Evolutionary conservation across 2,113 vertebrate species (phyloP).

Genomic region (Rhombomys opimus): DNA sequence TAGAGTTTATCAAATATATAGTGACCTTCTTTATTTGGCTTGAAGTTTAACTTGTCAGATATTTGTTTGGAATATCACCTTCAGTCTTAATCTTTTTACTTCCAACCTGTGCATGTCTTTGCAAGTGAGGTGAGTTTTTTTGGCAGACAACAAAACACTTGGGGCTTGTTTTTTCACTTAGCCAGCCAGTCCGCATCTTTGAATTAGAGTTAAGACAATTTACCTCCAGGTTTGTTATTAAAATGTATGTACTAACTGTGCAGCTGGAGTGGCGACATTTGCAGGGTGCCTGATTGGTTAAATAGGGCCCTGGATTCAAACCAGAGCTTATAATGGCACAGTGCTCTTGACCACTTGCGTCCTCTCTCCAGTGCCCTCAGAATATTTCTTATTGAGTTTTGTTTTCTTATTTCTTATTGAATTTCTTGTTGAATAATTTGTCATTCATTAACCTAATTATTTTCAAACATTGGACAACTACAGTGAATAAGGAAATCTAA

Average conservation of each 20-base stretch:
- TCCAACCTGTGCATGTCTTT: too few species aligned
- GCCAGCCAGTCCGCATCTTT: neutral
- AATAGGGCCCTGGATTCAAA: neutral
- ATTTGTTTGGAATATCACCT: neutral
- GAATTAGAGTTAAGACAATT: neutral
- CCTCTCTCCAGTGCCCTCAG: neutral
- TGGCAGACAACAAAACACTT: neutral
- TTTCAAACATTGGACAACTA: neutral
- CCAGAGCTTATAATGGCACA: neutral
- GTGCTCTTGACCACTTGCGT: neutral
- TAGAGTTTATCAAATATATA: slow-evolving; percentile 36
- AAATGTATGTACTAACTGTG: neutral
- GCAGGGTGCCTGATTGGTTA: neutral
- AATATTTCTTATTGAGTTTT: neutral
- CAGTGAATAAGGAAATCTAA: neutral
- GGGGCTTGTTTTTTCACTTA: neutral
- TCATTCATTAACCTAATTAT: neutral
- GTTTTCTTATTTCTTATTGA: neutral
- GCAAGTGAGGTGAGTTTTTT: neutral
- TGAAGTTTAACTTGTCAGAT: neutral
- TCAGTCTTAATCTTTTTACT: neutral
- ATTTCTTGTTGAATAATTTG: neutral
- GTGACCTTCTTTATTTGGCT: neutral
- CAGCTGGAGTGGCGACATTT: neutral
- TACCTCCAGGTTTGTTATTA: neutral